phyloP scores from a whole-genome alignment of 2,888 invertebrate species.

The Oithona nana region DNA sequence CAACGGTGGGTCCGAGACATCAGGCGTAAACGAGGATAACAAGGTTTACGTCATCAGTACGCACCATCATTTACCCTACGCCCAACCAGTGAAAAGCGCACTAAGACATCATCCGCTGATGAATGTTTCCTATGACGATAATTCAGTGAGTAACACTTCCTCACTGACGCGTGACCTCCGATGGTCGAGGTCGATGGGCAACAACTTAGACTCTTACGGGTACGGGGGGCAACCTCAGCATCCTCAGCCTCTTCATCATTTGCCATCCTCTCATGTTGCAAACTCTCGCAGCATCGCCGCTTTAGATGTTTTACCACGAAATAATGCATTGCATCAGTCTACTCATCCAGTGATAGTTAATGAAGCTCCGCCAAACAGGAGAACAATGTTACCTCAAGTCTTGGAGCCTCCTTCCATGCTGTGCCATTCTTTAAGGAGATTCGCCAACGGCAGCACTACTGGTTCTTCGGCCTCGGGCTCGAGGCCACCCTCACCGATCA shows the following conservation, averaged over 20 bases:
- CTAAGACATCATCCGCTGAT: not conserved
- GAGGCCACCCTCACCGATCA: not conserved
- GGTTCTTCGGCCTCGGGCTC: not conserved
- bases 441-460: not conserved
- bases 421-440: not conserved
- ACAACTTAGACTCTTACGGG: not conserved
- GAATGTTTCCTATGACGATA: not conserved
- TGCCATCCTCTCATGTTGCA: no score
- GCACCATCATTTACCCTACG: no score
- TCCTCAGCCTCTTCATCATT: no score
- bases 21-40: not conserved
- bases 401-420: no score
- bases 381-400: not conserved
- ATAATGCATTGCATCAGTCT: not conserved
- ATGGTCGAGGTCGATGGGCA: not conserved
- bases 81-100: no score
- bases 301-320: not conserved
- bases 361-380: not conserved
- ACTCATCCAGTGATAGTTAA: not conserved
- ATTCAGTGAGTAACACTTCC: not conserved
- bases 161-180: not conserved
- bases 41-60: not conserved
- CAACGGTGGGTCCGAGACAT: not conserved
- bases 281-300: no score
- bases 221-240: no score